Conservation (phyloP, 2,113 vertebrate species). For the Carassius gibelio region DNA sequence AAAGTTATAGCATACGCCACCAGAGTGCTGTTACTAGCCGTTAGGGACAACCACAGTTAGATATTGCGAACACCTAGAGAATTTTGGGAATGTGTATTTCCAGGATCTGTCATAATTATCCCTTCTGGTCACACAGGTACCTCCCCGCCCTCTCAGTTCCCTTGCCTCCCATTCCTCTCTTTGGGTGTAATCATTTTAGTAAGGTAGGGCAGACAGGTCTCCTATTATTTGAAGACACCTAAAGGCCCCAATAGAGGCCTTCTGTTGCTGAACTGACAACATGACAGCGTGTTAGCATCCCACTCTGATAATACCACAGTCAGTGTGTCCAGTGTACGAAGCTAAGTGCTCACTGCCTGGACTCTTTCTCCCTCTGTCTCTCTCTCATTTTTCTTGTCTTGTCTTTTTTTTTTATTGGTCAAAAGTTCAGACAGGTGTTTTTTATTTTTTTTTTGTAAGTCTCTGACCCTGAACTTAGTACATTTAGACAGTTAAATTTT, state of each 20-base stretch:
- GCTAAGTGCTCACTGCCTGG: conserved; percentile 1
- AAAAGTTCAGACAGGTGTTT: conserved; percentile 6
- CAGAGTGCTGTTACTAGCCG: conserved; percentile 31
- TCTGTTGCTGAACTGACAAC: conserved; percentile 42
- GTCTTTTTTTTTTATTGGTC: conserved; percentile 1
- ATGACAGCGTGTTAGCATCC: conserved; percentile 47
- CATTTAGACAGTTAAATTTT: conserved; percentile 1
- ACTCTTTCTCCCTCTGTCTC: not conserved
- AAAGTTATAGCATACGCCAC: conserved; percentile 33
- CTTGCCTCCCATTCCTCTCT: not conserved
- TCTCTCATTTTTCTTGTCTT: conserved; percentile 3
- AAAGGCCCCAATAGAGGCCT: conserved; percentile 37
- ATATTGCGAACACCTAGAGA: conserved; percentile 31
- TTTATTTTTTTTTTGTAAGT: not conserved
- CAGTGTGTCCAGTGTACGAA: conserved; percentile 25
- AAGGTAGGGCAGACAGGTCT: conserved; percentile 45
- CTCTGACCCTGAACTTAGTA: not conserved
- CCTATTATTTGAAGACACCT: conserved; percentile 47
- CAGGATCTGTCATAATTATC: conserved; percentile 41
- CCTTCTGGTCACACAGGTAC: conserved; percentile 44
- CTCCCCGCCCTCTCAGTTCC: not conserved
- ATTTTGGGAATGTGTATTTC: conserved; percentile 44
- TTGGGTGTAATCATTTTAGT: conserved; percentile 37
- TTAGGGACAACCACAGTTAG: conserved; percentile 34
- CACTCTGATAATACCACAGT: conserved; percentile 39